These are phyloP conservation scores for Gambusia holbrooki DNA, from an alignment of 2,113 vertebrate genomes.

Conservation along the genomic window DNA sequence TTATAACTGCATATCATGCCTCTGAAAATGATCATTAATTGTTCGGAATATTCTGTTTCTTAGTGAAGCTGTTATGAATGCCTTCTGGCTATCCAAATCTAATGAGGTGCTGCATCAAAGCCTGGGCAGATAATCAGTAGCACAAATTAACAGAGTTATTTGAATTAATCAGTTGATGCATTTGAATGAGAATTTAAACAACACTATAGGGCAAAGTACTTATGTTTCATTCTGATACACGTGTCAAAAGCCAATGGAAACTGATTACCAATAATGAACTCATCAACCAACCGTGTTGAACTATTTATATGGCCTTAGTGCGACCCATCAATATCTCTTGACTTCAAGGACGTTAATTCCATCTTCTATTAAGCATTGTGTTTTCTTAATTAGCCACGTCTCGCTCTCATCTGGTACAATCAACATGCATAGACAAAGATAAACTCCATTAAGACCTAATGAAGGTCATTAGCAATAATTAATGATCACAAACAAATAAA, in stretches of 20 bases:
- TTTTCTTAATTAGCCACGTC: conserved; percentile 45
- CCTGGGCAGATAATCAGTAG: conserved; percentile 63
- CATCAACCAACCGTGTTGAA: conserved; percentile 59
- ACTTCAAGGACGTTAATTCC: conserved; percentile 46
- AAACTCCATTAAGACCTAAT: conserved; percentile 41
- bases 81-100: conserved; percentile 64
- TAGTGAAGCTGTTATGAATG: conserved; percentile 50
- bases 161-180: conserved; percentile 71
- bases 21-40: conserved; percentile 64
- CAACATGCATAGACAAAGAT: conserved; percentile 43
- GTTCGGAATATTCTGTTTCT: conserved; percentile 60
- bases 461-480: conserved; percentile 54
- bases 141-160: conserved; percentile 73
- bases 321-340: conserved; percentile 58
- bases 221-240: conserved; percentile 57
- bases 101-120: conserved; percentile 75
- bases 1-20: conserved; percentile 27
- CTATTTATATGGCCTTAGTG: conserved; percentile 44
- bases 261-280: conserved; percentile 68
- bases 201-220: conserved; percentile 56
- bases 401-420: conserved; percentile 26
- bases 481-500: conserved; percentile 45
- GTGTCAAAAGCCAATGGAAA: conserved; percentile 54
- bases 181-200: conserved; percentile 55
- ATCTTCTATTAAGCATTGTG: conserved; percentile 49